Evolutionary conservation across 2,113 vertebrate species (phyloP).

Genomic region (Syngnathus scovelli): DNA sequence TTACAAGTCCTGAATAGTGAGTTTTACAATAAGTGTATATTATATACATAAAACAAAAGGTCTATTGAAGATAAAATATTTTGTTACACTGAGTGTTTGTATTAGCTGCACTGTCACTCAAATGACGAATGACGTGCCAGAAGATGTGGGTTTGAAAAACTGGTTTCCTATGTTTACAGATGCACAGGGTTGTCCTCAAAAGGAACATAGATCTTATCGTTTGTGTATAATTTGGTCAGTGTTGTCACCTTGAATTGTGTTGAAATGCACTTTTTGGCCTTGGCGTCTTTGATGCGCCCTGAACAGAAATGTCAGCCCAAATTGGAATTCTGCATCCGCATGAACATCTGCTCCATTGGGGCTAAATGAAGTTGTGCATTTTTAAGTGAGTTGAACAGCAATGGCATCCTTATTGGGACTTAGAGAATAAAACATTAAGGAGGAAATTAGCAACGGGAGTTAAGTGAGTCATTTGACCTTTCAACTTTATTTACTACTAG

Average conservation of each 20-base stretch:
- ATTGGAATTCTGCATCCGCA: background rate
- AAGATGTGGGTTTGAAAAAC: background rate
- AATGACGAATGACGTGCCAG: too few species aligned
- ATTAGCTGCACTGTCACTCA: background rate
- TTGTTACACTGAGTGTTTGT: too few species aligned
- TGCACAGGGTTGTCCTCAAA: background rate
- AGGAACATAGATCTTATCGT: background rate
- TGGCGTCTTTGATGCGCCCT: background rate
- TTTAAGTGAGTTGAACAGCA: background rate
- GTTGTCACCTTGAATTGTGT: background rate
- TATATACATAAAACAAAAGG: background rate
- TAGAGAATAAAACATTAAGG: background rate
- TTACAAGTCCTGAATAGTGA: background rate
- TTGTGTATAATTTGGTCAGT: background rate
- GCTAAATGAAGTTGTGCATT: background rate
- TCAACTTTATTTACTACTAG: background rate
- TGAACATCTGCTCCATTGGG: background rate
- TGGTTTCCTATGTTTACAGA: constrained; percentile 12
- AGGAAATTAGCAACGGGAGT: background rate
- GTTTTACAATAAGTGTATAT: background rate
- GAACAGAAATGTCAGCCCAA: background rate
- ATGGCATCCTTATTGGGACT: background rate
- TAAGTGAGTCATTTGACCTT: background rate
- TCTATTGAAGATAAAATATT: background rate
- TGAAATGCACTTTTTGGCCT: background rate